Percentiles rank a stretch among this genome's conserved stretches.
phyloP scores from a whole-genome alignment of 1,140 invertebrate genomes.

The Bradysia coprophila region DNA sequence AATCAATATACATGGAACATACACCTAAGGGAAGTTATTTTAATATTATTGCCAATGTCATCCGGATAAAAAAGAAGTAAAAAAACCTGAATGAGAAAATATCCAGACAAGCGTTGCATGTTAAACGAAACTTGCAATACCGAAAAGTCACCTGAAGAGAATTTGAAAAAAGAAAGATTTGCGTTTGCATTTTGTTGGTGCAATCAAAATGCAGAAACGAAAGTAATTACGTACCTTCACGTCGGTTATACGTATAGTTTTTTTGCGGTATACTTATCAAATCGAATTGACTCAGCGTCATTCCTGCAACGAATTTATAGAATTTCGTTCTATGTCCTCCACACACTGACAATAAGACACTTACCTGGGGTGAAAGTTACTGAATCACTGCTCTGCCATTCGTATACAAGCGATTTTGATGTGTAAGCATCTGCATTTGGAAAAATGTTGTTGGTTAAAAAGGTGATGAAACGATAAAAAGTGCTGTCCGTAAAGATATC shows the following conservation, averaged over 20 bases:
- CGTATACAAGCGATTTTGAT: conserved; percentile 69
- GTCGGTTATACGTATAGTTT: conserved; percentile 54
- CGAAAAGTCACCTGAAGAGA: conserved; percentile 62
- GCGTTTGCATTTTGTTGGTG: too few relatives aligned
- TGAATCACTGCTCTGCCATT: conserved; percentile 66
- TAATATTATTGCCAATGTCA: background rate
- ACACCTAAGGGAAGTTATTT: conserved; percentile 44
- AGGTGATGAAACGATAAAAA: too few relatives aligned
- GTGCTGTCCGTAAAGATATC: too few relatives aligned
- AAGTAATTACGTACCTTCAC: conserved; percentile 53
- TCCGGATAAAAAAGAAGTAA: background rate
- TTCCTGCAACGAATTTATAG: conserved; percentile 71
- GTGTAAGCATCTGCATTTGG: conserved; percentile 77
- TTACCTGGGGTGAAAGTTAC: too few relatives aligned
- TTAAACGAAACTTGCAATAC: conserved; percentile 85
- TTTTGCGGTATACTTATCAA: conserved; percentile 68
- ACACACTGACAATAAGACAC: too few relatives aligned
- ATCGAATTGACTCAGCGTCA: conserved; percentile 81
- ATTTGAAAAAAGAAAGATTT: too few relatives aligned
- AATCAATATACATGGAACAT: conserved; percentile 85
- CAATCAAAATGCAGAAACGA: too few relatives aligned
- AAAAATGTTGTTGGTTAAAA: too few relatives aligned
- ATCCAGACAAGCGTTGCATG: conserved; percentile 75
- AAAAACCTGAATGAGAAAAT: conserved; percentile 72
- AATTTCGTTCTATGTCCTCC: too few relatives aligned